phyloP scores from a whole-genome alignment of 2,113 vertebrate genomes.

The Ranitomeya imitator region DNA sequence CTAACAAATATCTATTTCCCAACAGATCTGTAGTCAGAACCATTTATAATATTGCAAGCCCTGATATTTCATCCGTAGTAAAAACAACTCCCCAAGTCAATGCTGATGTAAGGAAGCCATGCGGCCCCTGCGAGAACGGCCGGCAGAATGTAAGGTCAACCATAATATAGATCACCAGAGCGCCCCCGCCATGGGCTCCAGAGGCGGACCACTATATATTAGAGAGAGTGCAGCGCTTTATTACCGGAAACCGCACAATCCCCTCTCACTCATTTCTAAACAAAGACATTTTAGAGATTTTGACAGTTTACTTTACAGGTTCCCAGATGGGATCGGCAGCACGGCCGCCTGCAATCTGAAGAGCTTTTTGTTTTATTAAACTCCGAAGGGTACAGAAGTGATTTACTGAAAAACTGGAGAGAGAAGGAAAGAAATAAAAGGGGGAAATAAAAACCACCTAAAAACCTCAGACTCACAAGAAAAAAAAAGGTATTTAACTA shows the following conservation, averaged over 20 bases:
- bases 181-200: not conserved
- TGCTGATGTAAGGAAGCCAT: too few species aligned
- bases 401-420: not conserved
- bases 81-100: too few species aligned
- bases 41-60: too few species aligned
- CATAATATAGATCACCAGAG: too few species aligned
- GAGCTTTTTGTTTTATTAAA: not conserved
- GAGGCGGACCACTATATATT: not conserved
- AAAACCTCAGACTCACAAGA: not conserved
- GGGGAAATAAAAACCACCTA: not conserved
- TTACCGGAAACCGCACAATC: slow-evolving; percentile 6
- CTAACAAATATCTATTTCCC: too few species aligned
- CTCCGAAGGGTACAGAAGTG: too few species aligned
- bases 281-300: slow-evolving; percentile 25
- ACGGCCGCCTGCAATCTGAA: not conserved
- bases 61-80: too few species aligned
- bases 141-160: not conserved
- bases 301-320: not conserved
- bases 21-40: too few species aligned
- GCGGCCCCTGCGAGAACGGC: not conserved
- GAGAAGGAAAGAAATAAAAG: not conserved
- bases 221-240: not conserved
- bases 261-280: slow-evolving; percentile 17
- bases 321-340: not conserved
- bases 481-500: too few species aligned